Evolutionary conservation across 2,797 vertebrate genomes (phyloP).

Genomic region (Halcyon chelicuti): DNA sequence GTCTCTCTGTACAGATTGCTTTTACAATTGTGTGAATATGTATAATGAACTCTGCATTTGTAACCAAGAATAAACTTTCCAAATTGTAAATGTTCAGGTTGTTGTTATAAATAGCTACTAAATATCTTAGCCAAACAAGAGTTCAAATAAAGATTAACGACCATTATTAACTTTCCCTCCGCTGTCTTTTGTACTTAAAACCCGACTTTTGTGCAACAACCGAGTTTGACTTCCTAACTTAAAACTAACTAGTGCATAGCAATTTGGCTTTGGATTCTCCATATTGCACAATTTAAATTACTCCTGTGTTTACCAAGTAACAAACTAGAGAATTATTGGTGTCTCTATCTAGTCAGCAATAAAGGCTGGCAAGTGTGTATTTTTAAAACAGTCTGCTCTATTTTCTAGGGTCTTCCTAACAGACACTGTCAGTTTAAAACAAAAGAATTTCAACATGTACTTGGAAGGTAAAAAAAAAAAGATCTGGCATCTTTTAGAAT

Average conservation of each 20-base stretch:
- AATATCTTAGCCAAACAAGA: slow-evolving; percentile 43
- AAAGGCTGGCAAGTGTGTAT: neutral
- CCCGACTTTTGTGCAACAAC: neutral
- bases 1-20: slow-evolving; percentile 63
- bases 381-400: neutral
- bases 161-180: neutral
- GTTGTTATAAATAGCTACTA: slow-evolving; percentile 59
- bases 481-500: neutral
- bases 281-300: neutral
- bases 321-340: neutral
- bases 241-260: neutral
- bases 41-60: slow-evolving; percentile 54
- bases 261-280: neutral
- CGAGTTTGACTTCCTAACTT: neutral
- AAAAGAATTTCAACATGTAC: rapidly evolving
- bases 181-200: neutral
- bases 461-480: neutral
- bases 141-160: slow-evolving; percentile 60
- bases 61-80: slow-evolving; percentile 35
- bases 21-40: slow-evolving; percentile 60
- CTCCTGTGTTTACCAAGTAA: neutral
- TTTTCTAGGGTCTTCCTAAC: neutral
- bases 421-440: neutral
- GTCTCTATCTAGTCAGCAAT: neutral
- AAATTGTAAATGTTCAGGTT: slow-evolving; percentile 64